Percentiles rank a stretch among this genome's conserved stretches.
These are phyloP conservation scores for Dendropsophus ebraccatus DNA, from an alignment of 2,113 vertebrate genomes.

Conservation along the genomic window DNA sequence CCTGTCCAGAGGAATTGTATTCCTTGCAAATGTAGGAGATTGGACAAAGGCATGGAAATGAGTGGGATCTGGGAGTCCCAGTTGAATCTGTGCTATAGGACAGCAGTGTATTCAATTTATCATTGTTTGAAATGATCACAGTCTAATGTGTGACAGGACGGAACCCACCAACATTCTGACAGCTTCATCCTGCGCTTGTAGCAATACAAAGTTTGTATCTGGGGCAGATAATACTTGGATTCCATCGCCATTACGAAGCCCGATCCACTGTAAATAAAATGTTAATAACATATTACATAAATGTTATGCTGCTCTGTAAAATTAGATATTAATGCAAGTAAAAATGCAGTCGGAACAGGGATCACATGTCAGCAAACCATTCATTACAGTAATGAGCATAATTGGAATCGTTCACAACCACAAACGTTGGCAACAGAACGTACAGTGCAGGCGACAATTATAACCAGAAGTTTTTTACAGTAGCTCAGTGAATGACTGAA, in stretches of 20 bases:
- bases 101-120: too few relatives aligned
- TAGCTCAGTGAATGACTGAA: background rate
- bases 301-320: background rate
- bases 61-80: too few relatives aligned
- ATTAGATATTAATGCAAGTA: background rate
- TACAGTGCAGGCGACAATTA: background rate
- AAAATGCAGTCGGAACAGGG: background rate
- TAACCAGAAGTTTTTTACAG: background rate
- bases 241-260: background rate
- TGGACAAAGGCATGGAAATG: too few relatives aligned
- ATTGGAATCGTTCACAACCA: background rate
- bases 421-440: background rate
- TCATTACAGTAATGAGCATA: background rate
- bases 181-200: background rate
- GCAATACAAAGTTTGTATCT: background rate
- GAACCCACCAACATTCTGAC: too few relatives aligned
- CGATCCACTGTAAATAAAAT: background rate
- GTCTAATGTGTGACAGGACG: too few relatives aligned
- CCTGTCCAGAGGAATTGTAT: too few relatives aligned
- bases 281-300: slow-evolving; percentile 2
- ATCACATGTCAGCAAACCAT: background rate
- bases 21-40: too few relatives aligned
- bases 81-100: too few relatives aligned
- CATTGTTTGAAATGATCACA: too few relatives aligned
- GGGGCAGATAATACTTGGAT: background rate